Evolutionary conservation across 2,888 invertebrate species (phyloP).

Genomic region (Keiferia lycopersicella): DNA sequence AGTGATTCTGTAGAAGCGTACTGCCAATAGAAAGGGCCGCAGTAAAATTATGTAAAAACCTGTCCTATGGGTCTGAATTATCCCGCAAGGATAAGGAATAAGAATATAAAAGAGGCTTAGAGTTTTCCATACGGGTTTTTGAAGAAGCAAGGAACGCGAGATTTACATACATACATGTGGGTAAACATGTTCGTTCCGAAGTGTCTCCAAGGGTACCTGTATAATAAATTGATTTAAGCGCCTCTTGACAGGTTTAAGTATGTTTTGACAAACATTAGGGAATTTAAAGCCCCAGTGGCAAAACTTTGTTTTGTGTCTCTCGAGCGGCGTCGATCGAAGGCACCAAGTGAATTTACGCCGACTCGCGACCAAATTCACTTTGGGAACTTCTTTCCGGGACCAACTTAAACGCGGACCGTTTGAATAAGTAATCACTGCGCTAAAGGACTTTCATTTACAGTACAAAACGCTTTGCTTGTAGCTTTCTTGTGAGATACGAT

Average conservation of each 20-base stretch:
- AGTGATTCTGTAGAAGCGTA: constrained; percentile 52
- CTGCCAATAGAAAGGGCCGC: constrained; percentile 65
- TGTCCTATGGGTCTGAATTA: constrained; percentile 76
- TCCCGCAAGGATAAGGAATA: constrained; percentile 77
- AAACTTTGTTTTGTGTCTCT: constrained; percentile 66
- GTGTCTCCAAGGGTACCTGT: constrained; percentile 70
- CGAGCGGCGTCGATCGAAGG: constrained; percentile 47
- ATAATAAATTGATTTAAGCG: constrained; percentile 80
- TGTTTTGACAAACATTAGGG: constrained; percentile 77
- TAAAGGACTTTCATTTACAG: constrained; percentile 32
- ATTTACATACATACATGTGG: constrained; percentile 73
- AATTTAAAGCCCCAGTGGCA: constrained; percentile 68
- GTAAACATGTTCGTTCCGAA: constrained; percentile 67
- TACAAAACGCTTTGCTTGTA: constrained; percentile 13
- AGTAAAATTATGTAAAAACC: constrained; percentile 78
- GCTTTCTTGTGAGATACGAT: constrained; percentile 20
- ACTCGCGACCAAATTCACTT: constrained; percentile 50
- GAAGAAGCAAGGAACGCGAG: constrained; percentile 68
- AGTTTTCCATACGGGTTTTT: constrained; percentile 74
- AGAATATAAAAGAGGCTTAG: constrained; percentile 79
- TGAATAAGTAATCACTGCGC: constrained; percentile 41
- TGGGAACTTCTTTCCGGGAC: constrained; percentile 41
- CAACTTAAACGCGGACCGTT: constrained; percentile 40
- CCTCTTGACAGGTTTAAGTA: constrained; percentile 75
- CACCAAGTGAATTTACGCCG: constrained; percentile 53